Conservation (phyloP, 2,113 vertebrate species). For the Thalassarche chlororhynchos region DNA sequence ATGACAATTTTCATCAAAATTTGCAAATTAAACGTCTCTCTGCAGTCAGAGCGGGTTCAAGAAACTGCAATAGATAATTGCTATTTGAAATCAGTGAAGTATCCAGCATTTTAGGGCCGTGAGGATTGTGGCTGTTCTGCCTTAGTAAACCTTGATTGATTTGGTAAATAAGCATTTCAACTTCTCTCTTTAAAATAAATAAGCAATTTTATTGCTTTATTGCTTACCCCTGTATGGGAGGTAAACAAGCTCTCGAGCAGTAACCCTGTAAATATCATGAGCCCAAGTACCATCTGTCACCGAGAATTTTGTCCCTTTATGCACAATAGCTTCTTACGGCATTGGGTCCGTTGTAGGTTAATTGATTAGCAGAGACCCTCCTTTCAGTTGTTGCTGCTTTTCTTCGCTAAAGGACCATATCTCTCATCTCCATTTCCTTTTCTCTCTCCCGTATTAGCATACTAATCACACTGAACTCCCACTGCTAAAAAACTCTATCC, state of each 20-base stretch:
- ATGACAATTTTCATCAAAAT: conserved; percentile 67
- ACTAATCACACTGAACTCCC: conserved; percentile 53
- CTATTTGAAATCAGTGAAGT: conserved; percentile 66
- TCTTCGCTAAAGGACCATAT: conserved; percentile 42
- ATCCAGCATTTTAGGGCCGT: conserved; percentile 45
- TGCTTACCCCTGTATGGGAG: conserved; percentile 67
- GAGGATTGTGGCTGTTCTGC: conserved; percentile 64
- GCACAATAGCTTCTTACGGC: conserved; percentile 46
- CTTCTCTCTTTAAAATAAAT: conserved; percentile 73
- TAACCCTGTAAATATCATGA: conserved; percentile 2
- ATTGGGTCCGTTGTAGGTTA: conserved; percentile 48
- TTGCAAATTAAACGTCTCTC: conserved; percentile 63
- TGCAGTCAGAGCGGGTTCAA: conserved; percentile 31
- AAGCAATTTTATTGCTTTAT: conserved; percentile 75
- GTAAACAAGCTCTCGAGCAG: conserved; percentile 54
- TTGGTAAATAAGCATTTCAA: conserved; percentile 76
- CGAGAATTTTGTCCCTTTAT: conserved; percentile 67
- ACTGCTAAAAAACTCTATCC: conserved; percentile 48
- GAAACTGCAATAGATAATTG: conserved; percentile 60
- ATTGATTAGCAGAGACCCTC: conserved; percentile 63
- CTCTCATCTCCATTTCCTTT: conserved; percentile 51
- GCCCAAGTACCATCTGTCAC: conserved; percentile 70
- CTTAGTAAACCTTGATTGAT: conserved; percentile 73
- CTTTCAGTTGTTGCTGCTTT: conserved; percentile 46
- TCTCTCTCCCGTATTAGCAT: conserved; percentile 52